phyloP scores from a whole-genome alignment of 1,140 invertebrate species.

The Rhizoglyphus robini region DNA sequence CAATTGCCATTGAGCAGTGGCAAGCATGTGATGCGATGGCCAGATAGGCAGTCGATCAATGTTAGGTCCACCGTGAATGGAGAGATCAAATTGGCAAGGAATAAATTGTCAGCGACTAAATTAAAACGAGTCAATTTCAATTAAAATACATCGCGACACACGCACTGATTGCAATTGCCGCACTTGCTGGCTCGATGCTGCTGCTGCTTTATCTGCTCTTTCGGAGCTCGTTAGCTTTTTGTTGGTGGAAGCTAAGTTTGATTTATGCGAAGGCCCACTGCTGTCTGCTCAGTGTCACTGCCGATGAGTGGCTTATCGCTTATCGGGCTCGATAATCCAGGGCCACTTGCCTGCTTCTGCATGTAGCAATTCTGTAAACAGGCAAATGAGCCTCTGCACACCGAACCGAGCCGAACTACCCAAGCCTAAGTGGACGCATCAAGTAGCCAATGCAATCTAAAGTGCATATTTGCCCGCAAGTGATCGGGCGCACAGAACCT shows the following conservation, averaged over 20 bases:
- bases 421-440: neutral
- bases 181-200: neutral
- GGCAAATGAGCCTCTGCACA: too few relatives aligned
- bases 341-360: neutral
- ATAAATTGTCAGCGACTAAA: slow-evolving; percentile 14
- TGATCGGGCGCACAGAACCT: neutral
- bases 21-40: too few relatives aligned
- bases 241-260: neutral
- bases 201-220: neutral
- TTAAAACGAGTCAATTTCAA: slow-evolving; percentile 9
- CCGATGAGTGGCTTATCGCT: neutral
- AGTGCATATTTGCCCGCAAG: slow-evolving; percentile 6
- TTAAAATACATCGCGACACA: neutral
- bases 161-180: too few relatives aligned
- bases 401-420: neutral
- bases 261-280: neutral
- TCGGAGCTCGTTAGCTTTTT: neutral
- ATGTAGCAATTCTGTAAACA: neutral
- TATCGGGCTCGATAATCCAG: neutral
- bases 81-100: neutral
- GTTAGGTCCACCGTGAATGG: too few relatives aligned
- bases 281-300: neutral
- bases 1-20: too few relatives aligned
- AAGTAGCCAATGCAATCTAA: neutral
- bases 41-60: too few relatives aligned